phyloP scores from a whole-genome alignment of 2,113 vertebrate species.

The Oceanodroma tethys region DNA sequence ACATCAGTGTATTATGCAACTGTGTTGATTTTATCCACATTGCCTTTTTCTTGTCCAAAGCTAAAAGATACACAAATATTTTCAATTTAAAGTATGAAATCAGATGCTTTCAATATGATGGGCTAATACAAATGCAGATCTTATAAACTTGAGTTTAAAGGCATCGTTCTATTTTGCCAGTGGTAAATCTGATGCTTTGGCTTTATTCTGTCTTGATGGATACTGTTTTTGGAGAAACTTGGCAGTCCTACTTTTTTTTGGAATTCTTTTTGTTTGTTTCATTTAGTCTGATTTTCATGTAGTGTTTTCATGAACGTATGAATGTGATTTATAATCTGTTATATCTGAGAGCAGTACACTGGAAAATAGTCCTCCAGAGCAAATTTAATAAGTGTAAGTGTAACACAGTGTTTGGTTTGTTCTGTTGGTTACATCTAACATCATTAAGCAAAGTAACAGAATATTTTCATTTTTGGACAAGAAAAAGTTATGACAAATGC shows the following conservation, averaged over 20 bases:
- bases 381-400: background rate
- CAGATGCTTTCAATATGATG: background rate
- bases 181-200: background rate
- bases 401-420: background rate
- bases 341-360: background rate
- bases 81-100: background rate
- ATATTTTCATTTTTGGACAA: background rate
- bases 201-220: background rate
- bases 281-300: background rate
- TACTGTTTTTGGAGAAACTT: background rate
- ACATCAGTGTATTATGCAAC: background rate
- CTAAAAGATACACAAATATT: background rate
- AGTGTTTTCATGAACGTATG: background rate
- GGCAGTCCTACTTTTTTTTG: background rate
- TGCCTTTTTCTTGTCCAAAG: background rate
- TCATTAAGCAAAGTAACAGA: background rate
- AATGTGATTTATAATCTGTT: background rate
- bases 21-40: background rate
- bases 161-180: background rate
- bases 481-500: background rate
- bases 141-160: background rate
- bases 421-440: background rate
- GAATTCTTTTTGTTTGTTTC: background rate
- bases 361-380: background rate
- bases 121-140: background rate